Evolutionary conservation across 2,888 invertebrate genomes (phyloP), one percentile per base, ranked within the genome.

Genomic region (Leucophenga montana): DNA sequence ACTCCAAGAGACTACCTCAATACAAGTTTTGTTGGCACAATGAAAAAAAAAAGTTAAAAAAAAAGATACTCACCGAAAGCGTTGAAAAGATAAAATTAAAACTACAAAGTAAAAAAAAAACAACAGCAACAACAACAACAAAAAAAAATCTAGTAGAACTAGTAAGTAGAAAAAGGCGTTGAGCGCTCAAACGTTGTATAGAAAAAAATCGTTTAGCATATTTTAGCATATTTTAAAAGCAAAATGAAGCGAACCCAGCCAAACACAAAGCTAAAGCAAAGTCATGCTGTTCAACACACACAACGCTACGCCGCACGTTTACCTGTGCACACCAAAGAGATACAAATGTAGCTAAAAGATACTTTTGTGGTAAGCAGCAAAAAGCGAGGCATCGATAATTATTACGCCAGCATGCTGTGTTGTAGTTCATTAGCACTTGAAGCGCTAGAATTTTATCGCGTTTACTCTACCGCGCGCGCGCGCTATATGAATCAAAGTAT

Each of bases 21-120:
- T 82, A 81, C 82, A 78, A 79, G 82, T 82, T 79, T 82, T 70
- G 82, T 82, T 79, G 77, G 77, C 82, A 70, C 78, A 82, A 81
- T 82, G 76, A 78, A 31, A 31, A 22, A 57, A 57, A 18, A 54
- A 16, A 16, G 11, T 22, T 4, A 56, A 22, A 18, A 56, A 22
- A 22, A 57, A 27, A 27, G 27, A 22, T n/a, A 14, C 27, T 50
- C 50, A 50, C 6, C 18, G 16, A 13, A 57, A 27, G 22, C 22
- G 27, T 6, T 20, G 54, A 57, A 57, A 27, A 57, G 57, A 22
- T 22, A 57, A 27, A 57, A 57, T n/a, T 27, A 22, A 20, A 46
- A 48, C 31, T 14, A 64, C 5, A 46, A 22, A 62, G 3, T 48
- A 48, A 48, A 48, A 62, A 62, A 62, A 62, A 31, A 20, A 20